phyloP scores from a whole-genome alignment of 2,888 invertebrate species.

The Cryptus viduatorius region DNA sequence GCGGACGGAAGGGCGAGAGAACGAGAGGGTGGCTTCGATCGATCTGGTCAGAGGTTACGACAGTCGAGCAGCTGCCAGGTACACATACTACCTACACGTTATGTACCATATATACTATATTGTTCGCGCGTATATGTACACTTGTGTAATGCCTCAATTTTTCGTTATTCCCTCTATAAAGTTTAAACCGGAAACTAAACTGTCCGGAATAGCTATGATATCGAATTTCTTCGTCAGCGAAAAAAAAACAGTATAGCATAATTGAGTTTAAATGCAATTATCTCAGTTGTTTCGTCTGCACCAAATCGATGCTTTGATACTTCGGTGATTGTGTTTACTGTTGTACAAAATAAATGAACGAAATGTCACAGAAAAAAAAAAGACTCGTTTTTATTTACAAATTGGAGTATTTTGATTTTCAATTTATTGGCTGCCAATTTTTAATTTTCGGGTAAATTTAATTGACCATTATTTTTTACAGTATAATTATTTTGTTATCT shows the following conservation, averaged over 20 bases:
- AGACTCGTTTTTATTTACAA: too few species aligned
- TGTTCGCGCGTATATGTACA: constrained; percentile 7
- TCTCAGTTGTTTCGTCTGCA: neutral
- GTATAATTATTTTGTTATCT: too few species aligned
- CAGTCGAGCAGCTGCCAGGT: constrained; percentile 63
- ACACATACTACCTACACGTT: constrained; percentile 50
- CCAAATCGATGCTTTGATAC: constrained; percentile 7
- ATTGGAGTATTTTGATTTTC: too few species aligned
- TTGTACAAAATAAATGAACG: too few species aligned
- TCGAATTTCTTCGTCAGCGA: neutral
- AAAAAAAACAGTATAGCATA: neutral
- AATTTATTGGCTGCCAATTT: too few species aligned
- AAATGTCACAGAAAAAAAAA: too few species aligned
- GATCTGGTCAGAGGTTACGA: constrained; percentile 66
- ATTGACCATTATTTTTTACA: too few species aligned
- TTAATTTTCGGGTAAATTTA: too few species aligned
- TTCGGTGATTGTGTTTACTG: constrained; percentile 1
- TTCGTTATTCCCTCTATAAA: constrained; percentile 17
- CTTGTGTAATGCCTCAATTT: constrained; percentile 45
- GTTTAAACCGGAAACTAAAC: constrained; percentile 48
- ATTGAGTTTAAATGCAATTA: too few species aligned
- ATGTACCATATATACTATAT: constrained; percentile 59
- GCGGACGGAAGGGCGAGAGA: constrained; percentile 50
- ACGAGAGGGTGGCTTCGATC: constrained; percentile 64
- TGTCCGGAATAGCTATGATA: constrained; percentile 18